Base-by-base conservation (phyloP, 1,140 invertebrate species). In the roundworm (Caenorhabditis elegans) region DNA sequence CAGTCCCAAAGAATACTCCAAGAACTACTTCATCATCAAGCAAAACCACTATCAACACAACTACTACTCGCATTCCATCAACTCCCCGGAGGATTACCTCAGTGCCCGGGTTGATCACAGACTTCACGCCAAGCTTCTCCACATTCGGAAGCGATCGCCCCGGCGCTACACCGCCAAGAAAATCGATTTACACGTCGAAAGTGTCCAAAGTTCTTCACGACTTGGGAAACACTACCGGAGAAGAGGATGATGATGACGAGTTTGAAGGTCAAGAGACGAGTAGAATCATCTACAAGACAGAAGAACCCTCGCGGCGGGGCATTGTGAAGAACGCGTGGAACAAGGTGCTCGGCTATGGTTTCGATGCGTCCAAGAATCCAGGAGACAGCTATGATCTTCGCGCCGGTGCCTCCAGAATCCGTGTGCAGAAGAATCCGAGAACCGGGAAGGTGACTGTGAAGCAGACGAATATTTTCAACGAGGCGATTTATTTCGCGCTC, bases 221-320 rank as follows among this genome's bases (percentile, higher is more conserved):
- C 17, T 70, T 70, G 19, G 60, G 60, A 22, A 39, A 70, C n/a
- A 70, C 60, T 10, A 70, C 60, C 10, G 60, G 60, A 43, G 60
- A 70, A 70, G 60, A 70, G n/a, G 60, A 70, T 39, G 34, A 70
- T 36, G 60, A 70, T 39, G 53, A 60, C n/a, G n/a, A n/a, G n/a
- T 70, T 39, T n/a, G 60, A 70, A 70, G 60, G 60, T 3, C 60
- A 70, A 28, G 60, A 70, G 11, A 19, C 60, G 0, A 70, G 60
- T 34, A 39, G 60, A 70, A 70, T 70, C n/a, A 70, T 70, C 10
- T 70, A 70, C 19, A 70, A 70, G 19, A 70, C 5, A 13, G 34
- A 70, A 22, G 60, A 70, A 22, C 60, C 60, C 17, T 13, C 60
- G 5, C 36, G 43, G 5, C 36, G 43, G 34, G 60, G 60, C 28